phyloP scores from a whole-genome alignment of 2,888 invertebrate species.

The Podabrus alpinus region DNA sequence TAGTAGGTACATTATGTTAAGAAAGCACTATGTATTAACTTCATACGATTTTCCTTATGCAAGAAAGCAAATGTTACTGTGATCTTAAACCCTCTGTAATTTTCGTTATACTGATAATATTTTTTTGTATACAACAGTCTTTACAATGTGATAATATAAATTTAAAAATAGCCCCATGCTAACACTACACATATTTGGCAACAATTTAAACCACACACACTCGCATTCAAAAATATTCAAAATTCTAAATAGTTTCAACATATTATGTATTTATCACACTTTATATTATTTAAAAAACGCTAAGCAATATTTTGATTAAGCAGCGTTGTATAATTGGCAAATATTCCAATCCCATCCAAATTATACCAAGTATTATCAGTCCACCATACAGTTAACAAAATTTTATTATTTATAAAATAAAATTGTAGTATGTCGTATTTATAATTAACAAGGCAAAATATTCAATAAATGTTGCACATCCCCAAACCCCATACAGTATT shows the following conservation, averaged over 20 bases:
- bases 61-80: conserved; percentile 45
- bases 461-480: conserved; percentile 2
- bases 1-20: conserved; percentile 41
- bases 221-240: conserved; percentile 9
- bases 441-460: neutral
- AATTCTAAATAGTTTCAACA: conserved; percentile 14
- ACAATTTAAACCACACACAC: conserved; percentile 27
- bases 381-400: conserved; percentile 15
- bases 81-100: conserved; percentile 38
- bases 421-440: neutral
- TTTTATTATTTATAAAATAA: conserved; percentile 7
- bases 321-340: conserved; percentile 26
- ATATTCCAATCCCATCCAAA: conserved; percentile 19
- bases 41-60: conserved; percentile 40
- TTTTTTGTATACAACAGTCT: conserved; percentile 46
- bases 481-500: conserved; percentile 4
- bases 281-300: conserved; percentile 33
- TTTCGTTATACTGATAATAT: conserved; percentile 44
- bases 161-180: conserved; percentile 43
- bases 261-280: conserved; percentile 38
- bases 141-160: conserved; percentile 46
- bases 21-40: conserved; percentile 45
- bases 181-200: conserved; percentile 37
- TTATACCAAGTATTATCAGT: conserved; percentile 17
- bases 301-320: conserved; percentile 40